These are phyloP conservation scores for Macroramphosus scolopax DNA, from an alignment of 2,797 vertebrate species.

Conservation along the genomic window DNA sequence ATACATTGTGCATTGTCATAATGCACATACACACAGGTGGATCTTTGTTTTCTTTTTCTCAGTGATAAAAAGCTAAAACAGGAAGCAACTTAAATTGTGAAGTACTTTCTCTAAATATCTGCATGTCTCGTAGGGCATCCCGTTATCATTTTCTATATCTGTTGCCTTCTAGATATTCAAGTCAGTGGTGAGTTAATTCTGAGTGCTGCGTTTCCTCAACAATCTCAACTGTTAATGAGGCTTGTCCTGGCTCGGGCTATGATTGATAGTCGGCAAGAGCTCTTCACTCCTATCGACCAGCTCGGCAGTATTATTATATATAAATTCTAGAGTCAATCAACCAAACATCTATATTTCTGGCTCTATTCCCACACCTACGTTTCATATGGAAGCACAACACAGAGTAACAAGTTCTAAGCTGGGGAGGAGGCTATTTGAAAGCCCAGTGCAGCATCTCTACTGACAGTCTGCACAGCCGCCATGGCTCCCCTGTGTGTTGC, in stretches of 20 bases:
- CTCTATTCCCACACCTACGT: constrained; percentile 35
- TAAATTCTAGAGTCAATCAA: constrained; percentile 47
- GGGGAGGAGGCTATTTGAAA: constrained; percentile 72
- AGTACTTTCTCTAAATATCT: too few species aligned
- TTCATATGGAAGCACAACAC: constrained; percentile 34
- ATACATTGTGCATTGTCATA: background rate
- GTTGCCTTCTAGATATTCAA: constrained; percentile 14
- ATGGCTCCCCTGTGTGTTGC: constrained; percentile 58
- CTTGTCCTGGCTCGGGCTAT: constrained; percentile 42
- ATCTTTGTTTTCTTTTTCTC: constrained; percentile 10
- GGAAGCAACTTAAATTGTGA: too few species aligned
- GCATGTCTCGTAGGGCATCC: background rate
- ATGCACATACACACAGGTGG: constrained; percentile 13
- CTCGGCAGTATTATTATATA: constrained; percentile 53
- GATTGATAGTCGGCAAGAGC: constrained; percentile 58
- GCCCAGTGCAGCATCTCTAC: constrained; percentile 39
- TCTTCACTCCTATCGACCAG: constrained; percentile 38
- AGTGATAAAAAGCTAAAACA: background rate
- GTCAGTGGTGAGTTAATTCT: constrained; percentile 18
- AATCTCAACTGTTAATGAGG: constrained; percentile 39
- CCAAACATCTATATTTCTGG: constrained; percentile 29
- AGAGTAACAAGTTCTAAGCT: constrained; percentile 62
- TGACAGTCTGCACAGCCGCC: constrained; percentile 50
- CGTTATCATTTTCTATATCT: constrained; percentile 4
- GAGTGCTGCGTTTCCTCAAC: too few species aligned